These are phyloP conservation scores for Cremastinae sp. DNA, from an alignment of 2,888 invertebrate species.

Conservation along the genomic window DNA sequence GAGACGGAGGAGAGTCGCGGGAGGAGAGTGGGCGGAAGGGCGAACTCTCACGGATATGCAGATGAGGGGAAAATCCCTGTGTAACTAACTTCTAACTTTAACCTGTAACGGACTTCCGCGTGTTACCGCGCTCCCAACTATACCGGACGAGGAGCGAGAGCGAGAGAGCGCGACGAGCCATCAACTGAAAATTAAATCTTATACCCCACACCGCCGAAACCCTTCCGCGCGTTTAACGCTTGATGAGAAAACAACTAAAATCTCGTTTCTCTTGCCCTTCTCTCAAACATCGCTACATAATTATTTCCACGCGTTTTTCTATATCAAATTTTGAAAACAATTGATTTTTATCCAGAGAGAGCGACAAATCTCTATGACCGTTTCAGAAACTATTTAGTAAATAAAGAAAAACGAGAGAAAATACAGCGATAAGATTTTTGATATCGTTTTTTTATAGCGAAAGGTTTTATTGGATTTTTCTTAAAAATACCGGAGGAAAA, in stretches of 20 bases:
- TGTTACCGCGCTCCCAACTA: slow-evolving; percentile 55
- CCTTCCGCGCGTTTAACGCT: slow-evolving; percentile 36
- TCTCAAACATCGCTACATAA: not conserved
- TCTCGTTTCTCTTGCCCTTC: not conserved
- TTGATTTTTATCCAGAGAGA: no score
- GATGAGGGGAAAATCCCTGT: slow-evolving; percentile 76
- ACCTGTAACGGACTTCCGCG: slow-evolving; percentile 67
- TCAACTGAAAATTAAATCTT: slow-evolving; percentile 62
- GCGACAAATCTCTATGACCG: no score
- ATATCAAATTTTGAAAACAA: no score
- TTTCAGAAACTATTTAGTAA: no score
- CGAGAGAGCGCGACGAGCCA: slow-evolving; percentile 21
- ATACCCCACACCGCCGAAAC: slow-evolving; percentile 31
- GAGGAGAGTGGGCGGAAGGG: slow-evolving; percentile 50
- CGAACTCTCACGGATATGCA: slow-evolving; percentile 74
- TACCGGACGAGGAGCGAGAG: slow-evolving; percentile 19
- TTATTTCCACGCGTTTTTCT: not conserved
- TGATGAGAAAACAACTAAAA: slow-evolving; percentile 16
- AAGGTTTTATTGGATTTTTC: no score
- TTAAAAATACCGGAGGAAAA: not conserved
- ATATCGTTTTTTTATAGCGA: not conserved
- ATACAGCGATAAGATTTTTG: not conserved
- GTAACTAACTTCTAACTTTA: slow-evolving; percentile 79
- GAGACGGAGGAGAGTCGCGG: not conserved
- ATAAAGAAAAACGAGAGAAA: no score